A percentile compares a stretch with the other conserved stretches of the same genome.
Conservation (phyloP, 1,140 invertebrate genomes). For the Fopius arisanus region DNA sequence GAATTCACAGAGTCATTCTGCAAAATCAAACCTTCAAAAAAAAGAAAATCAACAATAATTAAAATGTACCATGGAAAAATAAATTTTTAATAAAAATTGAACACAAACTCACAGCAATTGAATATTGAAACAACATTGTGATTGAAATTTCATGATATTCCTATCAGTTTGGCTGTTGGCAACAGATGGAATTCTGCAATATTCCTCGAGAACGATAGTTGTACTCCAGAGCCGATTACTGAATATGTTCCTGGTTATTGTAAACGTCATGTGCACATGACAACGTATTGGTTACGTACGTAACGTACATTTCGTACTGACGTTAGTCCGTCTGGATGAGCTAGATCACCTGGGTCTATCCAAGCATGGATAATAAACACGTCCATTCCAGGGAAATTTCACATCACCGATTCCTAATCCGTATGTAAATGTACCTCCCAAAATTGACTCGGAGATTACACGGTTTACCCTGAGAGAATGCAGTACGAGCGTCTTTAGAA, state of each 20-base stretch:
- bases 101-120: no score
- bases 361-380: background rate
- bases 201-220: constrained; percentile 7
- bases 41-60: no score
- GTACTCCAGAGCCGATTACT: background rate
- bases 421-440: background rate
- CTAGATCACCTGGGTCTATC: background rate
- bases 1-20: no score
- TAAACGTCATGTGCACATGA: constrained; percentile 8
- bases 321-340: background rate
- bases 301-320: background rate
- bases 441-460: background rate
- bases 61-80: no score
- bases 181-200: constrained; percentile 17
- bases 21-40: no score
- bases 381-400: constrained; percentile 2
- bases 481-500: background rate
- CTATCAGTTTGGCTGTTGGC: background rate
- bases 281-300: constrained; percentile 6
- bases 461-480: background rate
- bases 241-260: background rate
- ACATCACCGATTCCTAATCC: background rate
- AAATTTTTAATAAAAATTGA: no score
- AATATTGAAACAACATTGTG: no score
- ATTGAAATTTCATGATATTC: no score